Evolutionary conservation across 2,113 vertebrate genomes (phyloP), one percentile per base, ranked within the genome.

Genomic region (Columbina picui): DNA sequence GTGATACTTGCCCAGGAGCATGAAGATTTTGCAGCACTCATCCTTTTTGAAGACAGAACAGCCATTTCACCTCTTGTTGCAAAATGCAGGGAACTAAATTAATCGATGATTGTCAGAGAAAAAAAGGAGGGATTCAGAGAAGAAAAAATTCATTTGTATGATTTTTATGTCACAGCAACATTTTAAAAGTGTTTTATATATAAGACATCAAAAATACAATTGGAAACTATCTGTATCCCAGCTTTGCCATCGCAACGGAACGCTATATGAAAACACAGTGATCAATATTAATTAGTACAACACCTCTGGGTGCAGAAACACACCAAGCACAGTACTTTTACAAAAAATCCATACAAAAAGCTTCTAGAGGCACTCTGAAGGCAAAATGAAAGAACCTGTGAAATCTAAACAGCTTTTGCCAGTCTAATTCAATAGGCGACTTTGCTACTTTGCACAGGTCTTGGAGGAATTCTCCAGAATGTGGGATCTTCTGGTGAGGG

Each of bases 241-340:
- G 43, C 50, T 67, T 89, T 14, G 43, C n/a, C 34, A 74, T 79
- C 25, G 53, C 27, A 64, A 47, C 8, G 27, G 73, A 94, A 75
- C 4, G 4, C 18, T 59, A 8, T 34, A 27, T 55, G 50, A 83
- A 88, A 88, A 41, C 47, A 77, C 8, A 49, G 50, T 16, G 36
- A 84, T 94, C 90, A 64, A 50, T 92, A 93, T 27, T 81, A 90
- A 84, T 90, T 92, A 90, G 52, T 74, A 36, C 55, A 64, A 70
- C 47, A n/a, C 57, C 85, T 71, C 38, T 68, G 55, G 0, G 0
- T 41, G 74, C 49, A 68, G 85, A 91, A 77, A 7, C 61, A 75
- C 43, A 85, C 10, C 43, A 90, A 79, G 39, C 55, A 63, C 22
- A 49, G 27, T 6, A 50, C 22, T 4, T 20, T 26, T 60, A 73